A percentile compares a stretch with the other conserved stretches of the same genome.
Conservation (phyloP, 2,888 invertebrate genomes). For the Stomorhina lunata region DNA sequence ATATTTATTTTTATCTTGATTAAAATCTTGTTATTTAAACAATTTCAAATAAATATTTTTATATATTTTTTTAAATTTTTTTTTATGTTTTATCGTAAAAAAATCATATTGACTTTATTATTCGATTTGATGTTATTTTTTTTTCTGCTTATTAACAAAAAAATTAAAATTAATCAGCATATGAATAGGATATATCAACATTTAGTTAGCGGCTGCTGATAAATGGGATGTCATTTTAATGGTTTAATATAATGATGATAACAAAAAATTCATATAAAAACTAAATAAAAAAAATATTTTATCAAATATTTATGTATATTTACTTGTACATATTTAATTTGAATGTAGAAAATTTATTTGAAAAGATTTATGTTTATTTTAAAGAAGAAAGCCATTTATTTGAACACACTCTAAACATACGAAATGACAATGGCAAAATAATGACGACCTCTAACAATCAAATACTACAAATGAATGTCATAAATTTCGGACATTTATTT, state of each 20-base stretch:
- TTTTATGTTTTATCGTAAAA: not conserved
- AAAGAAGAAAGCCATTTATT: not conserved
- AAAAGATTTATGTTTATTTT: too few relatives aligned
- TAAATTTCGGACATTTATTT: conserved; percentile 9
- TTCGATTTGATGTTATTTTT: not conserved
- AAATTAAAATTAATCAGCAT: conserved; percentile 39
- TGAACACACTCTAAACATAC: not conserved
- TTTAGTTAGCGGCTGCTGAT: conserved; percentile 15
- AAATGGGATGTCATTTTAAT: conserved; percentile 54
- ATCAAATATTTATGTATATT: not conserved
- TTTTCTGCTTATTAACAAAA: not conserved
- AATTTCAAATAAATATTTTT: conserved; percentile 36
- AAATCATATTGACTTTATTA: not conserved
- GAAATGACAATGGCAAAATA: not conserved
- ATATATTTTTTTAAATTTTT: conserved; percentile 48
- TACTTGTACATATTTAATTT: too few relatives aligned
- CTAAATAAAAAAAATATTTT: not conserved
- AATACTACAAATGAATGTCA: not conserved
- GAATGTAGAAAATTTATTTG: too few relatives aligned
- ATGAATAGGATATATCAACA: conserved; percentile 26
- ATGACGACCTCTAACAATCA: conserved; percentile 25
- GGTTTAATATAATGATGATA: conserved; percentile 39
- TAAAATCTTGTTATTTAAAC: conserved; percentile 9
- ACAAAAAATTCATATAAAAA: not conserved
- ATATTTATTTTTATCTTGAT: conserved; percentile 28